These are phyloP conservation scores for Cinclus mexicanus DNA, from an alignment of 2,113 vertebrate genomes.

Conservation along the genomic window DNA sequence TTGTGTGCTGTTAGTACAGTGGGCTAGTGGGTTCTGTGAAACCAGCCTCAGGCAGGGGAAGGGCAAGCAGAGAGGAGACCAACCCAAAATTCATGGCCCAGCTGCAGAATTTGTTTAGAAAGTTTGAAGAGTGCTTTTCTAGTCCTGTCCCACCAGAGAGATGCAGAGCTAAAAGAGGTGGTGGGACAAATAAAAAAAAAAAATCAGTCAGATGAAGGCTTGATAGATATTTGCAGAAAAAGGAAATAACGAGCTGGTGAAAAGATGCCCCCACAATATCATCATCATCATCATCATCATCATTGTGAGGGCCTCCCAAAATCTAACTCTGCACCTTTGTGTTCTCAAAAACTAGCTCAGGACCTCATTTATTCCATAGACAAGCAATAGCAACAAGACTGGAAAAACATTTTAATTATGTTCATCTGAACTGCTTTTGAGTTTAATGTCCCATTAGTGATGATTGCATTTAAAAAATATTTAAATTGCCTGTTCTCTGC, in stretches of 20 bases:
- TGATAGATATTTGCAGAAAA: background rate
- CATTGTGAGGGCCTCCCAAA: background rate
- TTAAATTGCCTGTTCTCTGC: background rate
- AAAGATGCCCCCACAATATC: background rate
- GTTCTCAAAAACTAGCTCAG: background rate
- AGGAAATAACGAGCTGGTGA: background rate
- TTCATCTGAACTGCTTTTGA: background rate
- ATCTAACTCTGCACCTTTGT: background rate
- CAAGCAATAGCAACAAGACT: background rate
- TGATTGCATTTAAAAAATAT: background rate
- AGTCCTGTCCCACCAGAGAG: background rate
- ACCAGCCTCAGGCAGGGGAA: background rate
- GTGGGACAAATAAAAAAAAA: background rate
- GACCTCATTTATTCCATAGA: background rate
- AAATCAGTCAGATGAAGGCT: background rate
- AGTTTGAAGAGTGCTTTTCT: background rate
- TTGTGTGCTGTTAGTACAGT: background rate
- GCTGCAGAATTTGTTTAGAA: background rate
- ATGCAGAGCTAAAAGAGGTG: background rate
- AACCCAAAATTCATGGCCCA: background rate
- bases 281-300: background rate
- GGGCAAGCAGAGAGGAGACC: background rate
- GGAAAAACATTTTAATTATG: conserved; percentile 14
- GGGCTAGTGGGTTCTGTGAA: background rate
- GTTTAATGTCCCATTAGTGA: background rate